phyloP scores from a whole-genome alignment of 2,113 vertebrate genomes.

The Bos javanicus region DNA sequence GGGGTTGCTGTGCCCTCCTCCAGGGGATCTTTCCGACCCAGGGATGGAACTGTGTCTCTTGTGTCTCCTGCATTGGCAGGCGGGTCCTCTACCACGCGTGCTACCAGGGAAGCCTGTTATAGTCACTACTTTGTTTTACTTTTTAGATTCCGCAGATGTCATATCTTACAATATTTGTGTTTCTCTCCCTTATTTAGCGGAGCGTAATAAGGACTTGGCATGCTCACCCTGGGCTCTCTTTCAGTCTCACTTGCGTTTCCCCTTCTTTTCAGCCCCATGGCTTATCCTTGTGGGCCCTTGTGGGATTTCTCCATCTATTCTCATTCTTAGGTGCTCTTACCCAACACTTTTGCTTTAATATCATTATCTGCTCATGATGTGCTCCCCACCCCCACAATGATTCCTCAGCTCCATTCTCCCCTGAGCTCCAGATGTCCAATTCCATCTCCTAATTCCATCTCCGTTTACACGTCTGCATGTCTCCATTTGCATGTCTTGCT shows the following conservation, averaged over 20 bases:
- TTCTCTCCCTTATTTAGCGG: not conserved
- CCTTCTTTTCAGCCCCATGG: not conserved
- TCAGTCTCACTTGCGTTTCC: rapidly evolving
- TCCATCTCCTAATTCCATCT: not conserved
- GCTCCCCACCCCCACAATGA: rapidly evolving
- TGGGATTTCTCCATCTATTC: rapidly evolving
- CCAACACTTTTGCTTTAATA: not conserved
- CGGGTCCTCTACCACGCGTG: rapidly evolving
- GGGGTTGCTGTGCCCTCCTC: not conserved
- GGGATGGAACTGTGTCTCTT: not conserved
- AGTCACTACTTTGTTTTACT: not conserved
- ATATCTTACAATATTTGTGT: not conserved
- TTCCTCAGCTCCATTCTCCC: not conserved
- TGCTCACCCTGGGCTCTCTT: rapidly evolving
- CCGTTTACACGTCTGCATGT: not conserved
- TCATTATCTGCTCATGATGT: too few relatives aligned
- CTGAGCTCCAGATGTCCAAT: not conserved
- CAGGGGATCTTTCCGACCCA: not conserved
- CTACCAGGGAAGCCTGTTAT: not conserved
- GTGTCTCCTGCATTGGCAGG: not conserved
- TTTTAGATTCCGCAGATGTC: not conserved
- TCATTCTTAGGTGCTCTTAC: not conserved
- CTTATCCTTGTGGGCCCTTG: not conserved
- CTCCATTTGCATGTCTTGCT: not conserved
- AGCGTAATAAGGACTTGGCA: rapidly evolving